Base-by-base conservation (phyloP, 2,888 invertebrate species). In the Thecocarcelia acutangulata region DNA sequence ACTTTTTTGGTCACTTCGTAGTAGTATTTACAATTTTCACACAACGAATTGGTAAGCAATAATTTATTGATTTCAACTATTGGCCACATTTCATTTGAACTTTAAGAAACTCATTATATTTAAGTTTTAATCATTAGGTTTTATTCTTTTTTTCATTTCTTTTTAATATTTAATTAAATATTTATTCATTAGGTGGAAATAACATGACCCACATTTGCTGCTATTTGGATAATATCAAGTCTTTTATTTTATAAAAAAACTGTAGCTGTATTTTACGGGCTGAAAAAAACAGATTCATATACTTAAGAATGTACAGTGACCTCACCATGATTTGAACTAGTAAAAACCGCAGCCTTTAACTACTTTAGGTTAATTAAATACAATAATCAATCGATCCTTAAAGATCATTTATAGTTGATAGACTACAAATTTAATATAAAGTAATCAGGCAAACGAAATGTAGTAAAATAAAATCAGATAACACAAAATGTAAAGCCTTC, bases 1-100 rank as follows among this genome's bases (percentile, higher is more conserved):
- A 72, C 81, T 72, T 76, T 81, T 61, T 76, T 81, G 19, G 52
- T 79, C 54, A 72, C 78, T 52, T 73, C 46, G 58, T 79, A 74
- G 46, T 61, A 76, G 54, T 76, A 76, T 69, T 76, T 76, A 63
- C 66, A 44, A 61, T 76, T 69, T 61, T 54, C 61, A 54, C 46
- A 54, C 48, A 40, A 24, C 1, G 64, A 74, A 74, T 74, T 74
- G 37, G 24, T 64, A 58, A 64, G 58, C 46, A 75, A 58, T 63
- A 63, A 48, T 69, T 69, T 70, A 58, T 40, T 70, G 63, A 63
- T 68, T 69, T 54, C 58, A 24, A 56, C 44, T 70, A 66, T 52
- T 24, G 59, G 56, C 69, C 63, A 75, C 80, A 80, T 70, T 70
- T 80, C 74, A 61, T 63, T 48, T 2, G 1, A 40, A 58, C 50